Evolutionary conservation across 2,888 invertebrate species (phyloP).

Genomic region (Zootermopsis nevadensis): DNA sequence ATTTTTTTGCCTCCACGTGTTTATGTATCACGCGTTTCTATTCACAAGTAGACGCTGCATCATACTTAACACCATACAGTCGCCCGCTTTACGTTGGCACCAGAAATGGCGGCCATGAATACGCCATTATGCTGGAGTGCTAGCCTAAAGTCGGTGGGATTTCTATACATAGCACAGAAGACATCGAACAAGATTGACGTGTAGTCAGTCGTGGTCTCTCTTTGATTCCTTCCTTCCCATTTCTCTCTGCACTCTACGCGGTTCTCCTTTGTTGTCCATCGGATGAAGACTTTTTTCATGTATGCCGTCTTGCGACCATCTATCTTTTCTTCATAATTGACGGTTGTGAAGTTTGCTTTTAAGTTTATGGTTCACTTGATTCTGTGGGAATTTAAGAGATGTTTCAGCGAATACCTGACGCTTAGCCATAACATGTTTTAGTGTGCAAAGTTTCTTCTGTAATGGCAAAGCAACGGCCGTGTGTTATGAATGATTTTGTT

Average conservation of each 20-base stretch:
- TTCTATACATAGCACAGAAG: not conserved
- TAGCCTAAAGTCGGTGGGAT: not conserved
- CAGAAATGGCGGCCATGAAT: not conserved
- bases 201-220: slow-evolving; percentile 12
- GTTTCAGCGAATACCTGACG: not conserved
- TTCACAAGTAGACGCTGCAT: too few species aligned
- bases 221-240: not conserved
- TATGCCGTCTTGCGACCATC: not conserved
- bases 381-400: not conserved
- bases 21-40: too few species aligned
- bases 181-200: slow-evolving; percentile 3
- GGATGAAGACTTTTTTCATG: not conserved
- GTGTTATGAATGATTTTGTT: too few species aligned
- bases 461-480: too few species aligned
- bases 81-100: too few species aligned
- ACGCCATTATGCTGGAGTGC: not conserved
- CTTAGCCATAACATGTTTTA: too few species aligned
- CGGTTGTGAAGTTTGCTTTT: not conserved
- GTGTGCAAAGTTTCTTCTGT: too few species aligned
- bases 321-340: slow-evolving; percentile 25
- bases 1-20: too few species aligned
- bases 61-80: too few species aligned
- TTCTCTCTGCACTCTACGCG: slow-evolving; percentile 21
- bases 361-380: slow-evolving; percentile 2
- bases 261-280: not conserved